Base-by-base conservation (phyloP, 2,888 invertebrate genomes). In the Macropis europaea region DNA sequence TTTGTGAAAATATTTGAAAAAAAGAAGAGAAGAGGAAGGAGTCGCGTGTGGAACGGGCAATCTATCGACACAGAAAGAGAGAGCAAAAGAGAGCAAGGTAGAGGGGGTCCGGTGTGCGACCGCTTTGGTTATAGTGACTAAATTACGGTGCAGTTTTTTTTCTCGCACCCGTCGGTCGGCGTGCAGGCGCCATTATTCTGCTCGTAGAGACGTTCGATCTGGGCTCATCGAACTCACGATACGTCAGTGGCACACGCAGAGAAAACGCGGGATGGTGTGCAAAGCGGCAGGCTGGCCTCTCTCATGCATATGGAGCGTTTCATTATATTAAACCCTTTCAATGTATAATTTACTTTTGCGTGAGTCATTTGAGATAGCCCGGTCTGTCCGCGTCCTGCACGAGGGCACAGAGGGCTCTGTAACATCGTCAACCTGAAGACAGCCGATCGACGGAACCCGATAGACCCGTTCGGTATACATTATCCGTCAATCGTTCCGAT, bases 341-440 rank as follows among this genome's bases (percentile, higher is more conserved):
- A 92, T 92, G 92, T 92, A 92, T 92, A 92, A 92, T 92, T 92
- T 92, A 92, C 92, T 92, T 92, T 92, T 92, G 92, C 92, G 92
- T 92, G 92, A 92, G 92, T 92, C 92, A 92, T 92, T 92, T 92
- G 91, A 91, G 87, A 85, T 87, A n/a, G n/a, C n/a, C 84, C 82
- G 81, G 84, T 79, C 77, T 80, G 61, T 50, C 69, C 74, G 36
- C 66, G 28, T 42, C 54, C 63, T 53, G 67, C 60, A 45, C 70
- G 71, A 69, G 71, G 80, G 72, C 71, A 72, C 57, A 74, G 71
- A 48, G 66, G 54, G 64, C 63, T 66, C 67, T 60, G 79, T 67
- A 74, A 69, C 74, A 77, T 75, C 74, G 80, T 26, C 80, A 54
- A 59, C 67, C 74, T 59, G 69, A 79, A 79, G 79, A 79, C 77